These are phyloP conservation scores for Manis pentadactyla DNA, from an alignment of 2,797 vertebrate species.

Conservation along the genomic window DNA sequence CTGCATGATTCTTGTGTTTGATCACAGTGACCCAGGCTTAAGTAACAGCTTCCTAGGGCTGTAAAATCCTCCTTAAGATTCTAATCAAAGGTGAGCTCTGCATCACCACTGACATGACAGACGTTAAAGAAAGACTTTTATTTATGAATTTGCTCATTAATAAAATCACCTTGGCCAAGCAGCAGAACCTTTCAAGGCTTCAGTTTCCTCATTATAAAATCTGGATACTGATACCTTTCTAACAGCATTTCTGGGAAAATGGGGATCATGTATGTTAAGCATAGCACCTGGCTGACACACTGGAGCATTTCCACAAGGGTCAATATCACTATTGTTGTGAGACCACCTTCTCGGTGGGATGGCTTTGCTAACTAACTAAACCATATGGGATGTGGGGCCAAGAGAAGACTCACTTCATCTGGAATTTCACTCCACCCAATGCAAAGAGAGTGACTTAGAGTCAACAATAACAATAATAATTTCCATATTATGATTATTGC, in stretches of 20 bases:
- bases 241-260: background rate
- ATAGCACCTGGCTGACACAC: background rate
- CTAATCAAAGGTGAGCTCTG: background rate
- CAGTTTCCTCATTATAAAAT: background rate
- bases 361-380: background rate
- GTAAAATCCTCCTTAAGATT: background rate
- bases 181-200: background rate
- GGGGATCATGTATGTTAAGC: background rate
- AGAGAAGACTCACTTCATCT: background rate
- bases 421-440: background rate
- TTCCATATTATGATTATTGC: background rate
- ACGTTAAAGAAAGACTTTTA: background rate
- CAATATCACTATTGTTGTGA: background rate
- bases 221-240: no score
- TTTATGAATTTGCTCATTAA: background rate
- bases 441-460: background rate
- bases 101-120: background rate
- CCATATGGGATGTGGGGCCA: rapidly evolving
- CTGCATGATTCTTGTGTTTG: background rate
- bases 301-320: background rate
- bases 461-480: background rate
- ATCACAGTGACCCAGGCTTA: background rate
- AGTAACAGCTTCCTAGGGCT: background rate
- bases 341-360: background rate
- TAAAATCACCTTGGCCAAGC: background rate